A percentile compares a stretch with the other conserved stretches of the same genome.
phyloP scores from a whole-genome alignment of 2,797 vertebrate species.

The Acanthiza pusilla region DNA sequence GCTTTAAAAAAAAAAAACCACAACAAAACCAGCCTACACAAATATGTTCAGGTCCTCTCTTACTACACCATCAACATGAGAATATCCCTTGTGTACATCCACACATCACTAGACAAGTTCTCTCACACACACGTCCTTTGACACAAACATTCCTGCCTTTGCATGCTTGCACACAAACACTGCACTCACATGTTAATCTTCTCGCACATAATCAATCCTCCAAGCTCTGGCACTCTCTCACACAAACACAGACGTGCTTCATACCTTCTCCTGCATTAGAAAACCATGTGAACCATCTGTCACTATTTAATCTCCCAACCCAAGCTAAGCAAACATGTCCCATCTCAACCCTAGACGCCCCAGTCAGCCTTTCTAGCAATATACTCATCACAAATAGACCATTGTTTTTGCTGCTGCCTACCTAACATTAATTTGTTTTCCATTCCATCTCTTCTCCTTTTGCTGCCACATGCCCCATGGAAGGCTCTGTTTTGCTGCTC shows the following conservation, averaged over 20 bases:
- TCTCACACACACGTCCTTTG: neutral
- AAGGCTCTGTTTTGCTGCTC: neutral
- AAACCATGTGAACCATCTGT: constrained; percentile 3
- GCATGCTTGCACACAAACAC: neutral
- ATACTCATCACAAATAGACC: neutral
- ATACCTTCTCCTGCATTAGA: neutral
- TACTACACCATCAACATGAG: neutral
- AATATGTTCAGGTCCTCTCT: neutral
- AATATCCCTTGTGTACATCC: neutral
- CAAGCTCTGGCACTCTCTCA: neutral
- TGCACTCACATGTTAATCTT: neutral
- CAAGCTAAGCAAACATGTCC: neutral
- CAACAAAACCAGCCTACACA: neutral
- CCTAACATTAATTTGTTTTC: neutral
- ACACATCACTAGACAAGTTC: neutral
- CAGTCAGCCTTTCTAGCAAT: neutral
- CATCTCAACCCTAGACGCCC: neutral
- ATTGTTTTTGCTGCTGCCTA: neutral
- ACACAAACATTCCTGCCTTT: neutral
- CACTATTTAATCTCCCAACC: neutral
- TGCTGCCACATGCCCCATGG: neutral
- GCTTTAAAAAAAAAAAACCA: neutral
- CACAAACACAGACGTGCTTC: constrained; percentile 1
- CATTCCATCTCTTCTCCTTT: neutral
- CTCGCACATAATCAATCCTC: constrained; percentile 5